A percentile compares a stretch with the other conserved stretches of the same genome.
Evolutionary conservation across 2,797 vertebrate species (phyloP).

Genomic region (Tiaroga cobitis): DNA sequence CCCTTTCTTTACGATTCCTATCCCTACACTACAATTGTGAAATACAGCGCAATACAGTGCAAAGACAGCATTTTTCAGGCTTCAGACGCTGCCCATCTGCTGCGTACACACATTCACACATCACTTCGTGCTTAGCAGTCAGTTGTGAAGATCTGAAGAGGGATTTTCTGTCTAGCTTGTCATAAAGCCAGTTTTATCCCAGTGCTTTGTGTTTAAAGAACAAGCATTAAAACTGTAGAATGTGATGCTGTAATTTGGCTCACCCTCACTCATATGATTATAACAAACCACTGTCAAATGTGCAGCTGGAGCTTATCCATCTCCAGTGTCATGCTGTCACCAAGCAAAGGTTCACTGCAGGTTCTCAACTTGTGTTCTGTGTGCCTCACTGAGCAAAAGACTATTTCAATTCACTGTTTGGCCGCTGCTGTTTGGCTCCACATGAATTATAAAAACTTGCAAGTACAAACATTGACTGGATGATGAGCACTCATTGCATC

Average conservation of each 20-base stretch:
- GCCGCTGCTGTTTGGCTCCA: not conserved
- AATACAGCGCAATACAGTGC: too few species aligned
- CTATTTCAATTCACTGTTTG: not conserved
- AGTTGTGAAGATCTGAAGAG: conserved; percentile 3
- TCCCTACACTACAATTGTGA: not conserved
- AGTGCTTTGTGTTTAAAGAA: not conserved
- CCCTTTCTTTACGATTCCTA: not conserved
- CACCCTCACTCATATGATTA: conserved; percentile 10
- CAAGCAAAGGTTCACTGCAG: conserved; percentile 7
- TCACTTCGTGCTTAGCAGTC: conserved; percentile 6
- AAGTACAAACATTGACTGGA: not conserved
- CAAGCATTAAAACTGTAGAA: conserved; percentile 6
- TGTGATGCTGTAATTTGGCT: conserved; percentile 18
- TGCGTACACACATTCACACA: not conserved
- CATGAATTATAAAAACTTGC: conserved; percentile 19
- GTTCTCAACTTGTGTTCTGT: not conserved
- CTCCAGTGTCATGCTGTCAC: conserved; percentile 2
- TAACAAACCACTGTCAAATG: conserved; percentile 2
- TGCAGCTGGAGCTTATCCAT: not conserved
- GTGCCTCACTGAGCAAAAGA: conserved; percentile 2
- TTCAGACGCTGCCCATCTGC: not conserved
- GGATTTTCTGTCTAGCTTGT: conserved; percentile 5
- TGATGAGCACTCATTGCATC: not conserved
- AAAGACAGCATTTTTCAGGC: not conserved
- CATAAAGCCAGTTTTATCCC: not conserved